Evolutionary conservation across 2,797 vertebrate species (phyloP), one percentile per base, ranked within the genome.

Genomic region (Octomys mimax): DNA sequence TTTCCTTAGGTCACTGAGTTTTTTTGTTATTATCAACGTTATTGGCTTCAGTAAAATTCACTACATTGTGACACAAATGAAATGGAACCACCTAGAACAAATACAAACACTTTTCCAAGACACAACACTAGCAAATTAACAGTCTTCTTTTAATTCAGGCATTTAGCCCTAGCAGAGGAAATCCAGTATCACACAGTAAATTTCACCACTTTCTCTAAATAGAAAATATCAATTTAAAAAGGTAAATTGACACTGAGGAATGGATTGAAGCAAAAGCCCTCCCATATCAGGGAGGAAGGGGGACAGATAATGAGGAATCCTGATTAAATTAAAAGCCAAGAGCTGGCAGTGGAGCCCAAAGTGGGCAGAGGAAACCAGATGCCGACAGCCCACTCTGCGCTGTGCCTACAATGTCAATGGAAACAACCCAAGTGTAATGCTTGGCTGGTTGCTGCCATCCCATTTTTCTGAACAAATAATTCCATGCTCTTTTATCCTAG

Each of bases 381-480:
- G 79, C 89, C 31, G 75, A 91, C 46, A 66, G 52, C 79, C 16
- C 0, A 4, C 49, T 94, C 92, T n/a, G 14, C 10, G 3, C 14
- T 1, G 19, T 3, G 11, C 64, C 91, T 91, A 24, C 26, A 70
- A 52, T 54, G 75, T 36, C 88, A 89, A 11, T 68, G 79, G 94
- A 28, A 86, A 89, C 71, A 87, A 19, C 10, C 62, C 83, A 89
- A 59, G 33, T 90, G 87, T 57, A 71, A 80, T 92, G 71, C 75
- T 94, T 95, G 70, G 57, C 80, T 92, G 54, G 7, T 68, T 95
- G 52, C 84, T 91, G 52, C 78, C 49, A 64, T 46, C 97, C 3
- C 89, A 95, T 96, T 98, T 42, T 97, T 85, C 94, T 96, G 39
- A 95, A 87, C 92, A 97, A 97, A 97, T 84, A 89, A 93, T 86